Conservation (phyloP, 2,888 invertebrate genomes). For the Catocala nupta region DNA sequence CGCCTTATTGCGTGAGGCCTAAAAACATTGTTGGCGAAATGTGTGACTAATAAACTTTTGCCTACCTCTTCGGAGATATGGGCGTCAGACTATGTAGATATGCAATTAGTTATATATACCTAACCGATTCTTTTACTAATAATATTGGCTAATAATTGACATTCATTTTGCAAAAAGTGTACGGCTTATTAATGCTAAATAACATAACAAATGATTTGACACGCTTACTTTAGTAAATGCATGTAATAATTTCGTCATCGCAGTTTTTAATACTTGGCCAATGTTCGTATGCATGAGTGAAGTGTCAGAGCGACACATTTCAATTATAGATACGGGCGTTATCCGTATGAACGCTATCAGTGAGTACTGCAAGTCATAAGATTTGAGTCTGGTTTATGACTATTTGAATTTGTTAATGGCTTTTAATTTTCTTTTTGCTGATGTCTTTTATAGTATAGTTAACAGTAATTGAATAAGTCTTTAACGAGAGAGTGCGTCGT, state of each 20-base stretch:
- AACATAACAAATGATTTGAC: constrained; percentile 14
- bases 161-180: constrained; percentile 13
- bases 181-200: constrained; percentile 15
- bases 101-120: neutral
- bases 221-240: constrained; percentile 11
- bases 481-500: too few species aligned
- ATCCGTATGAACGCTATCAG: constrained; percentile 60
- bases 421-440: too few species aligned
- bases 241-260: constrained; percentile 26
- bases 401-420: too few species aligned
- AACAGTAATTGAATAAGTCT: too few species aligned
- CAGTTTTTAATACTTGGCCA: constrained; percentile 52
- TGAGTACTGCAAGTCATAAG: constrained; percentile 50
- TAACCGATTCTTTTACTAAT: neutral
- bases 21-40: too few species aligned
- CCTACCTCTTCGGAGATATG: too few species aligned
- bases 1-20: too few species aligned
- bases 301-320: constrained; percentile 69
- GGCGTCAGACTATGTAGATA: too few species aligned
- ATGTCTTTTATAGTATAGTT: too few species aligned
- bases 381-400: neutral
- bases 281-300: constrained; percentile 59
- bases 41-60: too few species aligned
- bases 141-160: constrained; percentile 16
- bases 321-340: constrained; percentile 71